Percentiles rank a stretch among this genome's conserved stretches.
These are phyloP conservation scores for Lagodon rhomboides DNA, from an alignment of 2,797 vertebrate genomes.

Conservation along the genomic window DNA sequence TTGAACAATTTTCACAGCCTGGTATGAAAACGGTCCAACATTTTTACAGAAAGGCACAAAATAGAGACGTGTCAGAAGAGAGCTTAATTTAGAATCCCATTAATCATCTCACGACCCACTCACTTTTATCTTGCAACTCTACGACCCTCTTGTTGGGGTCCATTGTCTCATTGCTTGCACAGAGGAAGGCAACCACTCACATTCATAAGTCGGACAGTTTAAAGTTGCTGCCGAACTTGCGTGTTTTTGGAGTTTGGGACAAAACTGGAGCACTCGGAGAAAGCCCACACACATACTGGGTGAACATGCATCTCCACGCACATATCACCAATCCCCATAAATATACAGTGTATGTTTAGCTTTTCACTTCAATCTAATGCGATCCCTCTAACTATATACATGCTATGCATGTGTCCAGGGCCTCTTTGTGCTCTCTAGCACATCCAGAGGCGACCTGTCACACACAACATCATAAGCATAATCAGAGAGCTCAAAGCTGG, in stretches of 20 bases:
- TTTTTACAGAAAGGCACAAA: neutral
- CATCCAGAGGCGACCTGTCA: conserved; percentile 77
- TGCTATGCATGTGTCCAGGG: conserved; percentile 45
- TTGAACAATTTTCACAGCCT: too few species aligned
- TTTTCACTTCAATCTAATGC: conserved; percentile 20
- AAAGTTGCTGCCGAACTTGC: neutral
- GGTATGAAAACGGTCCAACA: neutral
- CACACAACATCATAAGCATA: conserved; percentile 79
- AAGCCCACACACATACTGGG: neutral
- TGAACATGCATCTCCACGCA: neutral
- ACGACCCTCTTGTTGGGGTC: too few species aligned
- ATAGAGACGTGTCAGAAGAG: neutral
- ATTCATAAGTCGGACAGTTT: neutral
- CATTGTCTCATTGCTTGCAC: neutral
- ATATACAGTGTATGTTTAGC: neutral
- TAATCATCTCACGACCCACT: neutral
- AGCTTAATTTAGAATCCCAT: neutral
- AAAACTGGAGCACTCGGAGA: neutral
- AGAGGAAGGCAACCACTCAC: neutral
- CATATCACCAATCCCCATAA: neutral
- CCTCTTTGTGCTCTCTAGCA: conserved; percentile 52
- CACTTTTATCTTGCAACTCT: neutral
- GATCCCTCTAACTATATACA: neutral
- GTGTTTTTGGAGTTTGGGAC: neutral
- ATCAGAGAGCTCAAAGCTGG: conserved; percentile 76